Evolutionary conservation across 2,113 vertebrate species (phyloP).

Genomic region (Gopherus evgoodei): DNA sequence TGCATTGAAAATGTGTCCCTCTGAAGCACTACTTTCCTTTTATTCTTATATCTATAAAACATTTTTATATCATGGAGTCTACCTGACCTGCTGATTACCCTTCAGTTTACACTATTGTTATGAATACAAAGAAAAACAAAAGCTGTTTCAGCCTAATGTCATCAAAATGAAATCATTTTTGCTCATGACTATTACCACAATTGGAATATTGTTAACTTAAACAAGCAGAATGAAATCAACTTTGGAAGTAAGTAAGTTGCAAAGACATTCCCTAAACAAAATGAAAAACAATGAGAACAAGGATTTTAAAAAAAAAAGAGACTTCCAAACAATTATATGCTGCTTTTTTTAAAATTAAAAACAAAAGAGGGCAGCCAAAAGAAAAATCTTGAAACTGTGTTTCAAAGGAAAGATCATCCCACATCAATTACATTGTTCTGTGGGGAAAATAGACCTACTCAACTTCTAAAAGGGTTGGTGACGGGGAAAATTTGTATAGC

Average conservation of each 20-base stretch:
- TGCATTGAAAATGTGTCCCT: background rate
- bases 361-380: background rate
- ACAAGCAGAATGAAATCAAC: background rate
- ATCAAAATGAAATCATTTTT: background rate
- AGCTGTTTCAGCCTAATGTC: background rate
- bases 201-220: background rate
- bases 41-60: background rate
- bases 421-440: slow-evolving; percentile 1
- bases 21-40: background rate
- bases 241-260: background rate
- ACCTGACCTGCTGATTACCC: background rate
- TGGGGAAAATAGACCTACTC: background rate
- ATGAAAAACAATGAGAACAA: background rate
- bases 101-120: background rate
- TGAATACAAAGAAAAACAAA: background rate
- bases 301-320: background rate
- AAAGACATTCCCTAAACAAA: background rate
- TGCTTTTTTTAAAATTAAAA: background rate
- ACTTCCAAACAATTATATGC: background rate
- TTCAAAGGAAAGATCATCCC: slow-evolving; percentile 13
- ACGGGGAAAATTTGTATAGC: slow-evolving; percentile 19
- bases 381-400: background rate
- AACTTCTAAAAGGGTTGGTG: slow-evolving; percentile 30
- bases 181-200: background rate
- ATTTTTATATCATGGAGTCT: background rate